Conservation (phyloP, 1,140 invertebrate genomes). For the Parasteatoda tepidariorum region DNA sequence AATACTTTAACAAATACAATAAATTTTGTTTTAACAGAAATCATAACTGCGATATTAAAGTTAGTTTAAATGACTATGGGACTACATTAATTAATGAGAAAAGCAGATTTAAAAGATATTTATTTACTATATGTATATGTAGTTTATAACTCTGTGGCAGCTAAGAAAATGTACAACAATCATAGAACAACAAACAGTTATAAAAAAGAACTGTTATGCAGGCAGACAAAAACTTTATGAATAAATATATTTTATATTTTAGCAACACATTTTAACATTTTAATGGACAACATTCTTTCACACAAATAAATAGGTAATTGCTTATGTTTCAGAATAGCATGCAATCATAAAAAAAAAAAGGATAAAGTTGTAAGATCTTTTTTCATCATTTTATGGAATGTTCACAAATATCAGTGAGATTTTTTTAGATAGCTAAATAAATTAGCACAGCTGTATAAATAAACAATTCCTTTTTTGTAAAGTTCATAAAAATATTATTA, state of each 20-base stretch:
- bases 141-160: conserved; percentile 33
- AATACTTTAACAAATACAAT: too few relatives aligned
- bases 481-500: conserved; percentile 39
- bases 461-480: neutral
- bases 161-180: conserved; percentile 59
- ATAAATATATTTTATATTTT: neutral
- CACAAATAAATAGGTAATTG: neutral
- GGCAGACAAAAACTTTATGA: neutral
- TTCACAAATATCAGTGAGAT: neutral
- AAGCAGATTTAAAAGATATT: conserved; percentile 56
- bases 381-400: conserved; percentile 5
- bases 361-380: neutral
- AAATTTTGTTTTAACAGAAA: too few relatives aligned
- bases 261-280: neutral
- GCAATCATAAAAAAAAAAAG: neutral
- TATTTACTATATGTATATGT: conserved; percentile 51
- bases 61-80: too few relatives aligned
- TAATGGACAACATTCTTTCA: neutral
- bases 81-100: neutral
- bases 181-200: conserved; percentile 25
- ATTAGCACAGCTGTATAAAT: neutral
- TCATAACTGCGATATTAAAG: too few relatives aligned
- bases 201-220: neutral
- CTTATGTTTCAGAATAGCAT: neutral
- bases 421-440: neutral